phyloP scores from a whole-genome alignment of 2,797 vertebrate species.

The Leptodactylus fallax region DNA sequence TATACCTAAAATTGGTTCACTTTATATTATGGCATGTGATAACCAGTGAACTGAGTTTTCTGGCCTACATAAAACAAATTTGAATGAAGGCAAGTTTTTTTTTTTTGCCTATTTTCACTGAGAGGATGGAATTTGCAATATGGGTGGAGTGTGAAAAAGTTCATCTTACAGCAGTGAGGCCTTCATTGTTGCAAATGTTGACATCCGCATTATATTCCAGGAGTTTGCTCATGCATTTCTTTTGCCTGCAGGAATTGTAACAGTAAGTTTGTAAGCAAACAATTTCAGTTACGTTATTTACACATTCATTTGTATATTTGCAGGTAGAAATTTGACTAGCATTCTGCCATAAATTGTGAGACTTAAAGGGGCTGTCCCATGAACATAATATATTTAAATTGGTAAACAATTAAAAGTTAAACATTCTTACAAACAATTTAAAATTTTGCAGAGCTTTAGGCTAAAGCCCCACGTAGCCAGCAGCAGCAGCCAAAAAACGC shows the following conservation, averaged over 20 bases:
- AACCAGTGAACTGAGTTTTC: neutral
- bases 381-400: too few species aligned
- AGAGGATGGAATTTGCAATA: neutral
- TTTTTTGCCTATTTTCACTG: neutral
- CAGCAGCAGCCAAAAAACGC: too few species aligned
- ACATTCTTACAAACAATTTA: too few species aligned
- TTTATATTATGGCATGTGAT: neutral
- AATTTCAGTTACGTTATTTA: neutral
- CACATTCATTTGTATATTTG: neutral
- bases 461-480: too few species aligned
- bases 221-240: conserved; percentile 97
- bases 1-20: neutral
- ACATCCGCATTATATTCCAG: conserved; percentile 96
- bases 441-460: too few species aligned
- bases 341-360: too few species aligned
- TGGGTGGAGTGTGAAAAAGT: neutral
- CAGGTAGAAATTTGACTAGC: too few species aligned
- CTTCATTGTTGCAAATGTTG: conserved; percentile 99
- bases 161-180: conserved; percentile 91
- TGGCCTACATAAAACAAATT: neutral
- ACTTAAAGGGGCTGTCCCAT: too few species aligned
- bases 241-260: conserved; percentile 83
- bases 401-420: too few species aligned
- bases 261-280: neutral
- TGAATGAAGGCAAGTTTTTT: neutral